phyloP scores from a whole-genome alignment of 1,140 invertebrate species.

The Drosophila subobscura region DNA sequence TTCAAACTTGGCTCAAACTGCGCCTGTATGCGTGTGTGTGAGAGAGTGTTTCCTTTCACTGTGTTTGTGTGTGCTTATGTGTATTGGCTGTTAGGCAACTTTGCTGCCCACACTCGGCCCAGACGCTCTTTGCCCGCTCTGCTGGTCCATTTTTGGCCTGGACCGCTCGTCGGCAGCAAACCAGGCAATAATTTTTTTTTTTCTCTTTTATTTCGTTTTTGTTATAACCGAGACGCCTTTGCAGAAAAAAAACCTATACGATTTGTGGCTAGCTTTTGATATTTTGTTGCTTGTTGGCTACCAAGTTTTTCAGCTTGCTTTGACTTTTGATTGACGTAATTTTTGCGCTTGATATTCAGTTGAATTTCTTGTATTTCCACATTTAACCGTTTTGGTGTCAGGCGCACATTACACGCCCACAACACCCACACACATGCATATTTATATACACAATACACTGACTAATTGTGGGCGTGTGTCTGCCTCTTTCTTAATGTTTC shows the following conservation, averaged over 20 bases:
- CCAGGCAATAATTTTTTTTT: slow-evolving; percentile 56
- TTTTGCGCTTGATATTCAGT: slow-evolving; percentile 80
- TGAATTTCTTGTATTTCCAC: slow-evolving; percentile 82
- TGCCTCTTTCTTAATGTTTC: slow-evolving; percentile 37
- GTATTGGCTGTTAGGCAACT: slow-evolving; percentile 74
- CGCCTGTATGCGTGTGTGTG: slow-evolving; percentile 33
- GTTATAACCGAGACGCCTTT: slow-evolving; percentile 63
- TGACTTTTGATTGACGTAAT: slow-evolving; percentile 80
- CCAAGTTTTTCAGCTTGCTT: slow-evolving; percentile 59
- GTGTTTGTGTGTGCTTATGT: slow-evolving; percentile 20
- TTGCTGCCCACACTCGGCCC: slow-evolving; percentile 76
- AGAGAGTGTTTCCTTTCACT: slow-evolving; percentile 10
- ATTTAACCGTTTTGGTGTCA: slow-evolving; percentile 81
- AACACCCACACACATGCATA: slow-evolving; percentile 50
- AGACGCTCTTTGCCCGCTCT: slow-evolving; percentile 45
- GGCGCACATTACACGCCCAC: slow-evolving; percentile 72
- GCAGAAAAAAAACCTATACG: slow-evolving; percentile 54
- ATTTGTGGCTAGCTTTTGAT: slow-evolving; percentile 67
- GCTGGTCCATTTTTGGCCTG: slow-evolving; percentile 79
- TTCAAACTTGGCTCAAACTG: slow-evolving; percentile 52
- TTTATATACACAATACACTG: slow-evolving; percentile 22
- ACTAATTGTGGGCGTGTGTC: slow-evolving; percentile 46
- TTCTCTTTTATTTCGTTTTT: slow-evolving; percentile 36
- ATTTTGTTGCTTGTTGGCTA: slow-evolving; percentile 59
- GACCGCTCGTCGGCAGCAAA: slow-evolving; percentile 50